A percentile compares a stretch with the other conserved stretches of the same genome.
Evolutionary conservation across 2,797 vertebrate genomes (phyloP).

Genomic region (Gymnoscopelus braueri): DNA sequence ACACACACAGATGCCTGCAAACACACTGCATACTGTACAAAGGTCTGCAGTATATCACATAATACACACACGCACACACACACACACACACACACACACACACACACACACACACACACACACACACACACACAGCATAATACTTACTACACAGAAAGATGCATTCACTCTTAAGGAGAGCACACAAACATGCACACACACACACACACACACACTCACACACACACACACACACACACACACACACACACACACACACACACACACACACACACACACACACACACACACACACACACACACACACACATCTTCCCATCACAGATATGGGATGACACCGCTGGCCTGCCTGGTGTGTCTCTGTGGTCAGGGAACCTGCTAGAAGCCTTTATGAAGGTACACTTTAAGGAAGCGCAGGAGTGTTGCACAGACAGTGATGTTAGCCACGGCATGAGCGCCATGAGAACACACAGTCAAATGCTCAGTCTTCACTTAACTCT

Average conservation of each 20-base stretch:
- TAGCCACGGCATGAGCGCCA: conserved; percentile 47
- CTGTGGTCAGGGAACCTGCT: conserved; percentile 54
- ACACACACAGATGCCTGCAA: not conserved
- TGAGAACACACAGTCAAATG: conserved; percentile 8
- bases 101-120: too few relatives aligned
- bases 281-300: not conserved
- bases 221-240: conserved; percentile 1
- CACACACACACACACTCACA: not conserved
- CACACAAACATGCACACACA: too few relatives aligned
- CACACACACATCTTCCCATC: not conserved
- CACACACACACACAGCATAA: too few relatives aligned
- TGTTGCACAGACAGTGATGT: conserved; percentile 51
- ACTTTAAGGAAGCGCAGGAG: conserved; percentile 3
- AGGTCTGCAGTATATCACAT: too few relatives aligned
- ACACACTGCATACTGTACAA: too few relatives aligned
- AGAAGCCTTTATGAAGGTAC: conserved; percentile 11
- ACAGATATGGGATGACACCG: conserved; percentile 29
- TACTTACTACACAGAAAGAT: too few relatives aligned
- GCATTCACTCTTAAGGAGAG: too few relatives aligned
- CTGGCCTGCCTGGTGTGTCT: conserved; percentile 61
- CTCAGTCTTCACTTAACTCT: conserved; percentile 45
- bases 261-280: not conserved
- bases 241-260: conserved; percentile 19
- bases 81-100: too few relatives aligned
- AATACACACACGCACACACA: too few relatives aligned